Evolutionary conservation across 2,888 invertebrate species (phyloP), one percentile per base, ranked within the genome.

Genomic region (Melanophora roralis): DNA sequence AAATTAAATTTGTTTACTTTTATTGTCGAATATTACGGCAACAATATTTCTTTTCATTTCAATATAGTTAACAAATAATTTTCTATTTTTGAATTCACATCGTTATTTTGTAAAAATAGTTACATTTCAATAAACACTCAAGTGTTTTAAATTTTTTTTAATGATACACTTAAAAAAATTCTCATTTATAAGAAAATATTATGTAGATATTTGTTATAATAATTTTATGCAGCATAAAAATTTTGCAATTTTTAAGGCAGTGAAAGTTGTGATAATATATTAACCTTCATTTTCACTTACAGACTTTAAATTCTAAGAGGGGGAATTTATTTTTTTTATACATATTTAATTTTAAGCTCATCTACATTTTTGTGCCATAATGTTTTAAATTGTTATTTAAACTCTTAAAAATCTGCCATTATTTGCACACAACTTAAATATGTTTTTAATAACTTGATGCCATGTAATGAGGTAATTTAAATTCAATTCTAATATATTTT

Each of bases 391-490:
- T 65, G 21, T 69, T 76, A 84, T 84, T 85, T 86, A 86, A 86
- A 86, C 84, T 84, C 86, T 86, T 86, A 82, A 85, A 86, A 85
- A 85, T 74, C 69, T 60, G 82, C 85, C 86, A 86, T 86, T 86
- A 86, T 86, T 85, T 83, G 86, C 87, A 86, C 72, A 73, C 72
- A 76, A 76, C 68, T 76, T 72, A 57, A 84, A 85, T 84, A 84
- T 82, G 81, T 53, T 67, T 78, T 81, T 78, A 81, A 78, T 80
- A 80, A 81, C 69, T 78, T 81, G 71, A 81, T 75, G 67, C 8
- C 67, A 27, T 81, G 80, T 87, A 88, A 88, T 88, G 85, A 88
- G 85, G 84, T 84, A 85, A 87, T 88, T 88, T 87, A 87, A 88
- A 88, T 88, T 88, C 88, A 87, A 86, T 87, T 86, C 86, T 84